Conservation (phyloP, 2,113 vertebrate species). For the Geococcyx californianus region DNA sequence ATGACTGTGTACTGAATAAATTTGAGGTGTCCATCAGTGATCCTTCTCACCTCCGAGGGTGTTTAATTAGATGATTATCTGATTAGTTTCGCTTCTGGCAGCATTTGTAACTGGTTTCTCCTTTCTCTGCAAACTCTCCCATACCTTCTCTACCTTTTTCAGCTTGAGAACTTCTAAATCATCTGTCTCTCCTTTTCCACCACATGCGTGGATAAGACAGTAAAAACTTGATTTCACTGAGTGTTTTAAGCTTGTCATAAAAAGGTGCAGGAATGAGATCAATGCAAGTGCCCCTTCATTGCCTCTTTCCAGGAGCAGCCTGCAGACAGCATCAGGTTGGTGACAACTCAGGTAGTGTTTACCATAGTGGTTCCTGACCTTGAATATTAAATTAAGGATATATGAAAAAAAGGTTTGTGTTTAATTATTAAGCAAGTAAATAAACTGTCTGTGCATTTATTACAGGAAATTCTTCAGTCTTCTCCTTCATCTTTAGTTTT, state of each 20-base stretch:
- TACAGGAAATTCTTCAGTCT: slow-evolving; percentile 68
- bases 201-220: not conserved
- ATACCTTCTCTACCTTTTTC: not conserved
- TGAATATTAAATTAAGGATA: not conserved
- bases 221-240: not conserved
- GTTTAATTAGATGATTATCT: not conserved
- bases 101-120: not conserved
- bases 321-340: not conserved
- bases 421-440: slow-evolving; percentile 18
- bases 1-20: not conserved
- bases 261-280: not conserved
- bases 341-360: not conserved
- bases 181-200: not conserved
- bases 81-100: not conserved
- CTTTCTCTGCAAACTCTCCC: not conserved
- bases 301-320: not conserved
- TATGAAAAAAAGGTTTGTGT: not conserved
- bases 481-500: slow-evolving; percentile 72
- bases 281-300: not conserved
- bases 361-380: not conserved
- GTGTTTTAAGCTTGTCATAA: not conserved
- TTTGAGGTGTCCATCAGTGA: not conserved
- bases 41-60: not conserved
- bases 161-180: not conserved
- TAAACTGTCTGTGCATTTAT: slow-evolving; percentile 17